These are phyloP conservation scores for Tillus elongatus DNA, from an alignment of 2,888 invertebrate genomes.

Conservation along the genomic window DNA sequence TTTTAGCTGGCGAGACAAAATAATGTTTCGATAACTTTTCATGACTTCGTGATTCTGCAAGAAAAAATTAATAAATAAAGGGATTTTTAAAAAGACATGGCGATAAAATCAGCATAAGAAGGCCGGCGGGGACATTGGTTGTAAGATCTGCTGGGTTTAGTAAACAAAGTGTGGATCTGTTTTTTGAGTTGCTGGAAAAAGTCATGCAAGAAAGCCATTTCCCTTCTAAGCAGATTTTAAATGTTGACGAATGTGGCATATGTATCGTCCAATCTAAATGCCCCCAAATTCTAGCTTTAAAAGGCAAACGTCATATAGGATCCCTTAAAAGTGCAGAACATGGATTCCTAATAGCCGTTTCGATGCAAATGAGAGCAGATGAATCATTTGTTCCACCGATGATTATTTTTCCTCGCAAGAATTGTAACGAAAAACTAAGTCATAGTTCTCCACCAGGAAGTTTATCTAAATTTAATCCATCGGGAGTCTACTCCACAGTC, in stretches of 20 bases:
- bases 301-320: constrained; percentile 9
- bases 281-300: constrained; percentile 11
- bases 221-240: constrained; percentile 12
- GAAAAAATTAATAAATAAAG: constrained; percentile 9
- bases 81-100: constrained; percentile 9
- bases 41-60: constrained; percentile 9
- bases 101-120: constrained; percentile 9
- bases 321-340: constrained; percentile 7
- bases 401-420: constrained; percentile 8
- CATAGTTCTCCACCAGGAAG: constrained; percentile 3
- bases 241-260: constrained; percentile 13
- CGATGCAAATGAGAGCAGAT: constrained; percentile 1
- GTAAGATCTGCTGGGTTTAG: constrained; percentile 13
- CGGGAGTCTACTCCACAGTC: too few relatives aligned
- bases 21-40: too few relatives aligned
- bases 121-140: constrained; percentile 11
- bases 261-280: constrained; percentile 14
- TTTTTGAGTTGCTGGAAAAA: constrained; percentile 15
- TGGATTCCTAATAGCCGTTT: neutral
- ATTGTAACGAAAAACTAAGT: constrained; percentile 5
- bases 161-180: constrained; percentile 11
- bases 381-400: neutral
- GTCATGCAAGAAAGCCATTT: constrained; percentile 11
- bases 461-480: too few relatives aligned
- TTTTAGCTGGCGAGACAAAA: too few relatives aligned